A percentile compares a stretch with the other conserved stretches of the same genome.
These are phyloP conservation scores for Alcis repandata DNA, from an alignment of 2,888 invertebrate species.

Conservation along the genomic window DNA sequence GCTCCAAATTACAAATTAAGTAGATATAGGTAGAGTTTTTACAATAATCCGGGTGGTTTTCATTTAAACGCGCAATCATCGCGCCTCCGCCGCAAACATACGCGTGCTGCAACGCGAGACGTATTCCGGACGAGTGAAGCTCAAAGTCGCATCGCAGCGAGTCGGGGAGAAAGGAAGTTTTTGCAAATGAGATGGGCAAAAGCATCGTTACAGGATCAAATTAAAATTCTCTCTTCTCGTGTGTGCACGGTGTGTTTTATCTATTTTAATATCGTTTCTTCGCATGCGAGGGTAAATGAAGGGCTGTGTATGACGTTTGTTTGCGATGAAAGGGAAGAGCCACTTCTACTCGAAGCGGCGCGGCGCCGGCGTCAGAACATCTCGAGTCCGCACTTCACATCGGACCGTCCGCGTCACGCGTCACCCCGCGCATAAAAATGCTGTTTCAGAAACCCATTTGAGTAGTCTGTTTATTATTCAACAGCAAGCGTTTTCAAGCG, in stretches of 20 bases:
- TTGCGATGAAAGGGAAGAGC: neutral
- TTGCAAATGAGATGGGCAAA: conserved; percentile 58
- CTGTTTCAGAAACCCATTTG: neutral
- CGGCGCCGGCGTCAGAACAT: too few species aligned
- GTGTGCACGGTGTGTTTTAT: conserved; percentile 55
- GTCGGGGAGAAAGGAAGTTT: conserved; percentile 17
- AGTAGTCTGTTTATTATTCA: neutral
- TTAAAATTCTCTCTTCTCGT: conserved; percentile 57
- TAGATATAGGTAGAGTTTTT: conserved; percentile 43
- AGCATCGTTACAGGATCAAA: conserved; percentile 58
- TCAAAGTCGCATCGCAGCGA: conserved; percentile 18
- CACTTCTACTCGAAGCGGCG: too few species aligned
- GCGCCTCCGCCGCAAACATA: conserved; percentile 19
- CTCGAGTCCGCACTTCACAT: neutral
- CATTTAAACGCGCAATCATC: conserved; percentile 45
- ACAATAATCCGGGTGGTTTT: conserved; percentile 47
- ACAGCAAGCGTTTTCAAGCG: neutral
- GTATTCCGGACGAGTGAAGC: conserved; percentile 25
- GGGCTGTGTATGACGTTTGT: neutral
- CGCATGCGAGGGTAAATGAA: conserved; percentile 1
- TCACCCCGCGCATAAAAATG: neutral
- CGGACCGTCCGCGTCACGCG: neutral
- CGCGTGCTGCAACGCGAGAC: neutral
- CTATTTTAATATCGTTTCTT: conserved; percentile 44
- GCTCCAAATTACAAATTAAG: conserved; percentile 45